Evolutionary conservation across 2,888 invertebrate genomes (phyloP), one percentile per base, ranked within the genome.

Genomic region (Drosophila hamatofila): DNA sequence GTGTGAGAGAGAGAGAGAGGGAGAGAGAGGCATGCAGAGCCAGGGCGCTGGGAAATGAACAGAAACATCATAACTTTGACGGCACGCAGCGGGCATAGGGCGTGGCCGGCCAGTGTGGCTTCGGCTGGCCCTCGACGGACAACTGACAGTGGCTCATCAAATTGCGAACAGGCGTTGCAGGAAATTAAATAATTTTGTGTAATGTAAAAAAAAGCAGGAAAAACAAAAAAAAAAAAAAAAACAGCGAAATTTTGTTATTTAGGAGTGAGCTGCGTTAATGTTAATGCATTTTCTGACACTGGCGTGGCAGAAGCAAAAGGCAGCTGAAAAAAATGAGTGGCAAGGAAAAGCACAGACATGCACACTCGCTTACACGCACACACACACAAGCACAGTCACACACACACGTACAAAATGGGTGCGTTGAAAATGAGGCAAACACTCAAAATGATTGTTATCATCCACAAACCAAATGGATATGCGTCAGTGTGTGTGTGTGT

Each of bases 401-500:
- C 57, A 44, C 41, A 21, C 41, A 39, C 41, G 18, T 49, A 42
- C 25, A 33, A 72, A 75, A 64, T 81, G 78, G 81, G 81, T 81
- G 80, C 81, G 81, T 71, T 81, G 58, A 69, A 81, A 80, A 69
- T 67, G 65, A 80, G 63, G 72, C 80, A 83, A 86, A 88, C 88
- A 81, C 89, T 84, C 74, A 83, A 84, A 89, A 85, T 89, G 89
- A 89, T 86, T 89, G 88, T 84, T 87, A 84, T 80, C 83, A 71
- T 72, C 62, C 49, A 48, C 52, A 56, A 23, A 56, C 46, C 39
- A 69, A 80, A 68, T 78, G 75, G 63, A 57, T 58, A 77, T 67
- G 66, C 27, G 72, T 46, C 60, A 27, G 21, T 37, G 35, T 39
- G 37, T 33, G 48, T 52, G n/a, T 11, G 39, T 33, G 30, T 8